Evolutionary conservation across 2,888 invertebrate genomes (phyloP).

Genomic region (Anthophora plumipes): DNA sequence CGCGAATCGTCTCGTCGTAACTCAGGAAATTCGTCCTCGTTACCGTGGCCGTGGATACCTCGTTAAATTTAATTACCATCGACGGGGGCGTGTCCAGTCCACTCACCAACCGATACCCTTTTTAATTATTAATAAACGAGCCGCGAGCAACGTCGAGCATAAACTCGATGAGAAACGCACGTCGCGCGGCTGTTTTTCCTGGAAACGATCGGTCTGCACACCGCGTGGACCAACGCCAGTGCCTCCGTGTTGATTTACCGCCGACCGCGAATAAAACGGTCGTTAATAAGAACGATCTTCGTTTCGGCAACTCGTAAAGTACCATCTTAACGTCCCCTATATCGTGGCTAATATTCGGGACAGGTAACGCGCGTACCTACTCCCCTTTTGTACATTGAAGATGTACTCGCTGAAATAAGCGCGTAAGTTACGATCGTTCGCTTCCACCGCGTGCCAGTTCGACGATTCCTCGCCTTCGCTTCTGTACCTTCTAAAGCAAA

Average conservation of each 20-base stretch:
- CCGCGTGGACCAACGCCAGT: not conserved
- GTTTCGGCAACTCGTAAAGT: conserved; percentile 66
- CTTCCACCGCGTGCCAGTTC: conserved; percentile 1
- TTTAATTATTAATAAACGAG: conserved; percentile 51
- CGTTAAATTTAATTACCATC: conserved; percentile 60
- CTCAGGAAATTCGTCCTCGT: conserved; percentile 59
- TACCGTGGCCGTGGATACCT: conserved; percentile 40
- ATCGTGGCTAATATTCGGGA: conserved; percentile 65
- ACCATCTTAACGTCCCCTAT: conserved; percentile 67
- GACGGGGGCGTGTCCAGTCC: conserved; percentile 16
- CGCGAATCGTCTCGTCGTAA: conserved; percentile 37
- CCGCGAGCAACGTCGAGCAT: conserved; percentile 12
- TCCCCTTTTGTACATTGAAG: conserved; percentile 47
- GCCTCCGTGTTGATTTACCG: conserved; percentile 52
- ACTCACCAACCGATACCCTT: not conserved
- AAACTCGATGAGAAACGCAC: conserved; percentile 40
- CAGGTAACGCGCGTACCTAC: conserved; percentile 49
- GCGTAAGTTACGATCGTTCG: conserved; percentile 63
- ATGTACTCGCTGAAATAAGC: conserved; percentile 67
- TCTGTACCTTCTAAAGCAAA: not conserved
- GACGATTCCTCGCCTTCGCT: conserved; percentile 13
- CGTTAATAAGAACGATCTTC: conserved; percentile 67
- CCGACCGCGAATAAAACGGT: conserved; percentile 50
- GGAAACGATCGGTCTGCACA: conserved; percentile 46
- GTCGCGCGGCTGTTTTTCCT: conserved; percentile 44